Percentiles rank a stretch among this genome's conserved stretches.
Conservation (phyloP, 2,113 vertebrate species). For the Gracilinanus agilis region DNA sequence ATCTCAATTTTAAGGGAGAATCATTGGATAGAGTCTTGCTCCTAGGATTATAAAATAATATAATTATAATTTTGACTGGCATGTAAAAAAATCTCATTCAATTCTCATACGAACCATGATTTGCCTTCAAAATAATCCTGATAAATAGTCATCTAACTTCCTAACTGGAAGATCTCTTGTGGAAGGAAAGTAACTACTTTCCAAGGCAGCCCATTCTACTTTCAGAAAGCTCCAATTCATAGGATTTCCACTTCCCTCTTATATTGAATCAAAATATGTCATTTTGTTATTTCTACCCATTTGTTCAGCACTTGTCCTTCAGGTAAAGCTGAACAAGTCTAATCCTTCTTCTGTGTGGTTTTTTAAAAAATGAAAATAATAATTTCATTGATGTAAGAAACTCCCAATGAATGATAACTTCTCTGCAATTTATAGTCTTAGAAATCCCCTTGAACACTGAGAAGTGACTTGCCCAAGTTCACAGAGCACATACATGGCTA, state of each 20-base stretch:
- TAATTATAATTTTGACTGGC: background rate
- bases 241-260: background rate
- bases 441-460: background rate
- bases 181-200: background rate
- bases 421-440: background rate
- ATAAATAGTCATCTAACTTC: background rate
- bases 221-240: background rate
- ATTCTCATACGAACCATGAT: background rate
- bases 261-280: background rate
- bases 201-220: background rate
- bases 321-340: background rate
- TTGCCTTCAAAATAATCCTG: background rate
- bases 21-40: background rate
- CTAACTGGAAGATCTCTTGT: background rate
- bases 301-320: background rate
- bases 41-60: background rate
- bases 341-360: background rate
- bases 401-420: background rate
- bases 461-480: background rate
- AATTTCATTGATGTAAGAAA: too few relatives aligned
- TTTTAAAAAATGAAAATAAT: background rate
- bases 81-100: background rate
- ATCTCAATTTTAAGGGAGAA: background rate
- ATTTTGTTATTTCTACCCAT: background rate
- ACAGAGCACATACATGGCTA: background rate